These are phyloP conservation scores for Cotesia glomerata DNA, from an alignment of 1,140 invertebrate species.

Conservation along the genomic window DNA sequence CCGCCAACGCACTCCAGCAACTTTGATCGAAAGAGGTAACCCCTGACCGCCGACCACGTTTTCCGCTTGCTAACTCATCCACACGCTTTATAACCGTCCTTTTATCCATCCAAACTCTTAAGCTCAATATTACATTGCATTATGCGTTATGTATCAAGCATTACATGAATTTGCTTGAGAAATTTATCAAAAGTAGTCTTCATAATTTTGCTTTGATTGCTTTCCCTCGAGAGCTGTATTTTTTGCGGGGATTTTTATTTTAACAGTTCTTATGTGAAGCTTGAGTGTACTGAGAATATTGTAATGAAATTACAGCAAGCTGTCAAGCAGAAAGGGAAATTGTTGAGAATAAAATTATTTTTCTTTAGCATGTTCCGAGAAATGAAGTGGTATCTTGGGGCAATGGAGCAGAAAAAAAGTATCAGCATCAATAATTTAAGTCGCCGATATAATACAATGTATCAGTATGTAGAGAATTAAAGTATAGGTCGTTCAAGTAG, in stretches of 20 bases:
- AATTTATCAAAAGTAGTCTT: too few relatives aligned
- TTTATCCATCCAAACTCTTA: too few relatives aligned
- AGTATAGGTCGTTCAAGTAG: too few relatives aligned
- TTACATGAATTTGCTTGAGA: too few relatives aligned
- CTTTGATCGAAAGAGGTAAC: too few relatives aligned
- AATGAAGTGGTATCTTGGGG: constrained; percentile 11
- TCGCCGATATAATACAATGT: constrained; percentile 1
- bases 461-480: background rate
- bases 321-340: constrained; percentile 12
- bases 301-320: too few relatives aligned
- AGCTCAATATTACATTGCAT: too few relatives aligned
- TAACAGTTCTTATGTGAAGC: background rate
- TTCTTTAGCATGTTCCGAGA: background rate
- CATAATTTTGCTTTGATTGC: too few relatives aligned
- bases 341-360: background rate
- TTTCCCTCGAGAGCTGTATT: too few relatives aligned
- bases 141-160: too few relatives aligned
- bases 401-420: background rate
- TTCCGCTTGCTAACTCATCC: background rate
- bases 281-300: background rate
- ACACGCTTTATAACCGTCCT: too few relatives aligned
- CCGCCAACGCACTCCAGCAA: constrained; percentile 10
- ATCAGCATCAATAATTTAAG: background rate
- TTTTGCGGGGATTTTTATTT: background rate
- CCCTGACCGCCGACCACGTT: background rate